Evolutionary conservation across 2,113 vertebrate species (phyloP).

Genomic region (Hirundichthys speculiger): DNA sequence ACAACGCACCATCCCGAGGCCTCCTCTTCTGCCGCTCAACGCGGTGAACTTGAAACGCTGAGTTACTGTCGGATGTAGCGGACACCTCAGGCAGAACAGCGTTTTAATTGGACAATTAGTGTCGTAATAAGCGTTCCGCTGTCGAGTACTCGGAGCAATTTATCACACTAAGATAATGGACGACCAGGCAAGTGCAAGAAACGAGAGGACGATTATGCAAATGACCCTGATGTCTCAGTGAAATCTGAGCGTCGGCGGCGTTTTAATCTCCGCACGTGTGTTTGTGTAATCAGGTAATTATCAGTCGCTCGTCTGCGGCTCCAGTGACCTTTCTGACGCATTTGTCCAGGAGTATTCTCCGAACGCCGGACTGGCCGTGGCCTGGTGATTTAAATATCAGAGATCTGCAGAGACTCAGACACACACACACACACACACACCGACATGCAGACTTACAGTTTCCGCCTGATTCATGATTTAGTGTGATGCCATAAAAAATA

Average conservation of each 20-base stretch:
- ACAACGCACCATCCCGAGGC: too few species aligned
- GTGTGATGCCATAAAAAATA: too few species aligned
- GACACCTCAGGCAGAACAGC: slow-evolving; percentile 6
- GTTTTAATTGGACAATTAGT: slow-evolving; percentile 42
- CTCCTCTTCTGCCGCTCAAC: neutral
- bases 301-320: neutral
- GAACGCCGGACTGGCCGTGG: slow-evolving; percentile 11
- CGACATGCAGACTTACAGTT: too few species aligned
- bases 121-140: neutral
- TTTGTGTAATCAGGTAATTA: neutral
- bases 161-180: slow-evolving; percentile 29
- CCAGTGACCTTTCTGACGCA: slow-evolving; percentile 50
- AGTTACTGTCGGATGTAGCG: neutral
- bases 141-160: slow-evolving; percentile 10
- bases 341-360: slow-evolving; percentile 45
- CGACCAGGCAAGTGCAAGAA: slow-evolving; percentile 3
- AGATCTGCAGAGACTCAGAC: too few species aligned
- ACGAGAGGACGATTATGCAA: slow-evolving; percentile 28
- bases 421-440: too few species aligned
- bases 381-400: too few species aligned
- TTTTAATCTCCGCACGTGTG: neutral
- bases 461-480: too few species aligned
- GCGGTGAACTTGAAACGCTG: slow-evolving; percentile 16
- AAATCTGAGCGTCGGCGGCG: neutral
- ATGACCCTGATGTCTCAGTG: neutral